These are phyloP conservation scores for Gambusia affinis DNA, from an alignment of 2,113 vertebrate genomes.

Conservation along the genomic window DNA sequence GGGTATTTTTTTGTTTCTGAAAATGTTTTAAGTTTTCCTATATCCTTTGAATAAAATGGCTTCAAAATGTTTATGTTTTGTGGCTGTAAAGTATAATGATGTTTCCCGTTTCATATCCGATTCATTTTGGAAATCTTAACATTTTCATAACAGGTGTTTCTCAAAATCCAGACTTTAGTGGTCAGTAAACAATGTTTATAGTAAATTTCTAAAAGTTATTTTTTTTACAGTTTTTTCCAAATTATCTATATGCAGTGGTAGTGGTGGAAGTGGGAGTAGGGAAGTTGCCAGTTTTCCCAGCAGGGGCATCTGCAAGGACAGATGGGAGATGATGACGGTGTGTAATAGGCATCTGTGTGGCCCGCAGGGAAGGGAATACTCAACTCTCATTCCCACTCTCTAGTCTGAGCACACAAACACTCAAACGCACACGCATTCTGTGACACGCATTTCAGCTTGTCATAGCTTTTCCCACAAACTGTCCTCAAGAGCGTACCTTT, in stretches of 20 bases:
- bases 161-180: constrained; percentile 1
- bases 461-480: constrained; percentile 70
- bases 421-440: constrained; percentile 27
- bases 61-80: neutral
- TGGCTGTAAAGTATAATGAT: neutral
- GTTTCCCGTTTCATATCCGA: neutral
- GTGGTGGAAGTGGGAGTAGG: constrained; percentile 38
- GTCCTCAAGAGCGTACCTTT: constrained; percentile 73
- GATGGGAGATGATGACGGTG: constrained; percentile 78
- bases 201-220: constrained; percentile 14
- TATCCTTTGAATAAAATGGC: neutral
- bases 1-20: neutral
- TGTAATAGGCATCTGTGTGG: constrained; percentile 75
- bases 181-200: constrained; percentile 11
- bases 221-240: constrained; percentile 5
- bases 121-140: neutral
- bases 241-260: constrained; percentile 25
- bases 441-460: constrained; percentile 68
- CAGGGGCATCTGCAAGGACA: constrained; percentile 78
- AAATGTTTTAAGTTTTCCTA: neutral
- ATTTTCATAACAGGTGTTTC: neutral
- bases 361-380: constrained; percentile 68
- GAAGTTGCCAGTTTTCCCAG: constrained; percentile 70
- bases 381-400: constrained; percentile 51
- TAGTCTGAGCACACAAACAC: constrained; percentile 32